Conservation (phyloP, 1,140 invertebrate species). For the Drosophila bifasciata region DNA sequence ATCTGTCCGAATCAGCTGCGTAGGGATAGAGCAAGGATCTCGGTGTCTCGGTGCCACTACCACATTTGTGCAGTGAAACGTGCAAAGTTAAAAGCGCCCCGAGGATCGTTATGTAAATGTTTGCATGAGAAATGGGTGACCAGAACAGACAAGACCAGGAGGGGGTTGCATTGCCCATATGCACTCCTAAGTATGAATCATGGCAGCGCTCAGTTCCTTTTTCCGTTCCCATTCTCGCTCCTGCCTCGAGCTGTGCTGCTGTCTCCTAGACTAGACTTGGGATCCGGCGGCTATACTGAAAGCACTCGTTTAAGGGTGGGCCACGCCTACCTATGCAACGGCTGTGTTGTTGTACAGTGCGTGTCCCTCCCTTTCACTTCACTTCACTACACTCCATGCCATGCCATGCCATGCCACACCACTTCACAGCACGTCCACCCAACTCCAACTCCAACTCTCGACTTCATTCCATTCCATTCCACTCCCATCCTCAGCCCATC, state of each 20-base stretch:
- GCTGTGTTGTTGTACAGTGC: too few species aligned
- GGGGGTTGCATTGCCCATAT: constrained; percentile 1
- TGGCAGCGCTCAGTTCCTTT: too few species aligned
- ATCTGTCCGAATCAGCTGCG: constrained; percentile 60
- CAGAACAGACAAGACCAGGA: constrained; percentile 18
- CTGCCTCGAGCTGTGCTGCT: too few species aligned
- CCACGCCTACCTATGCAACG: background rate
- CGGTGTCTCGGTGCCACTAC: background rate
- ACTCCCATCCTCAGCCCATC: background rate
- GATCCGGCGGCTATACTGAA: constrained; percentile 11
- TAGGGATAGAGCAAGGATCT: constrained; percentile 8
- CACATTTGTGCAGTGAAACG: constrained; percentile 56
- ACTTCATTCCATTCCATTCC: background rate
- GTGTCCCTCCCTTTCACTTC: too few species aligned
- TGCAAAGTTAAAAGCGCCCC: constrained; percentile 72
- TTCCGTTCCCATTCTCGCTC: too few species aligned
- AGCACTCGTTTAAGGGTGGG: constrained; percentile 33
- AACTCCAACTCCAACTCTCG: background rate
- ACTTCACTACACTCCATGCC: background rate
- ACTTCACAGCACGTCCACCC: too few species aligned
- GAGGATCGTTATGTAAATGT: constrained; percentile 62
- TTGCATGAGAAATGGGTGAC: too few species aligned
- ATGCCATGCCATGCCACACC: too few species aligned
- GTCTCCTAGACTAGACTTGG: constrained; percentile 19
- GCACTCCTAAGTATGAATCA: too few species aligned